Base-by-base conservation (phyloP, 2,888 invertebrate genomes). In the Apodemia hepburni region DNA sequence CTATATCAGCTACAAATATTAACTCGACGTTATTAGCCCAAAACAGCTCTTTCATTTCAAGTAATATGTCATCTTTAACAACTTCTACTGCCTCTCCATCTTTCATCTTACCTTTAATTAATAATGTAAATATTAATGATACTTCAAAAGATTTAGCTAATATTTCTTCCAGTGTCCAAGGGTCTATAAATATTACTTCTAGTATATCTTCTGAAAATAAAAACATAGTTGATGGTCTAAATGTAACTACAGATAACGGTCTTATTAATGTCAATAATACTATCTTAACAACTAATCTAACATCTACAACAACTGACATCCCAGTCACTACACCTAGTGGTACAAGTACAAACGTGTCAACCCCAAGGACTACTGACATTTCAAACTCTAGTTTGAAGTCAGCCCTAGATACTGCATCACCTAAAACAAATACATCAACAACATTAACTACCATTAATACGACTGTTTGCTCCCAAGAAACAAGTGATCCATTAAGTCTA, bases 401-500 rank as follows among this genome's bases (percentile, higher is more conserved):
- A 33, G 15, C 45, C 27, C 22, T 27, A 18, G 49, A 45, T 33
- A 58, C 9, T 45, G 6, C n/a, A 18, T 2, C 9, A 11, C 38
- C 42, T 35, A 33, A 38, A 22, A 64, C 57, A 38, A 58, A 58
- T 42, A 61, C 27, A 17, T 65, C 51, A 18, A 58, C 61, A n/a
- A 63, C 58, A 18, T 18, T 65, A 35, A 66, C 64, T 12, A 59
- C 64, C 7, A 59, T 62, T 11, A 70, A 71, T 70, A 71, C 27
- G 77, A 85, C 62, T 68, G 80, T 74, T 0, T 76, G 77, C 7
- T 70, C 69, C 18, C 67, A 76, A 0, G 72, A 74, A 3, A 67
- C 72, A 8, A 78, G 78, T 0, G 90, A 90, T 70, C 89, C 90
- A 1, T 57, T 89, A 27, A 70, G 51, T 3, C 72, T 80, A 1